A percentile compares a stretch with the other conserved stretches of the same genome.
Evolutionary conservation across 2,797 vertebrate species (phyloP).

Genomic region (Coracias cyanogaster): DNA sequence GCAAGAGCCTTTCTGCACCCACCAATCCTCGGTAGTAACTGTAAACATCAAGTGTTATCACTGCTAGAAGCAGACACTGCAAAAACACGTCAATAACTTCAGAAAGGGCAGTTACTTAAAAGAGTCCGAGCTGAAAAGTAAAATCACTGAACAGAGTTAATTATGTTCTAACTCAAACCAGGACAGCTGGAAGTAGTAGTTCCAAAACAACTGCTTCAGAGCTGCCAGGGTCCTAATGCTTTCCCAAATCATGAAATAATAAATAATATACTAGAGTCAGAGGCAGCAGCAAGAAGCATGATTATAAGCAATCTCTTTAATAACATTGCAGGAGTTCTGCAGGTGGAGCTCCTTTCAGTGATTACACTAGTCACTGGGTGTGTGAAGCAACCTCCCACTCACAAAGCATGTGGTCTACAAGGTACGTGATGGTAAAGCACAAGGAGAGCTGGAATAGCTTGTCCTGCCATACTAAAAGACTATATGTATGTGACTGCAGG

Average conservation of each 20-base stretch:
- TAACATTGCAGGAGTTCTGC: neutral
- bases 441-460: neutral
- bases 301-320: neutral
- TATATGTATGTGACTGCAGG: fast-evolving
- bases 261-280: fast-evolving
- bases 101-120: no score
- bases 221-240: fast-evolving
- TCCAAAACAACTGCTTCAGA: neutral
- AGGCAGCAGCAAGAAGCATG: neutral
- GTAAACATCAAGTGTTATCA: no score
- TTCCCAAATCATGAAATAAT: neutral
- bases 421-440: neutral
- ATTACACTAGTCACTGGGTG: neutral
- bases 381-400: neutral
- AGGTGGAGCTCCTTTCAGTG: neutral
- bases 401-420: no score
- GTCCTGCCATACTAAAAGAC: fast-evolving
- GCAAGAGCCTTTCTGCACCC: no score
- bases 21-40: no score
- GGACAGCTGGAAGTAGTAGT: fast-evolving
- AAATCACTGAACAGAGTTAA: no score
- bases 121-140: no score
- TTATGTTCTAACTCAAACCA: no score
- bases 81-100: no score
- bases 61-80: no score